Evolutionary conservation across 2,888 invertebrate genomes (phyloP), one percentile per base, ranked within the genome.

Genomic region (Aethes cnicana): DNA sequence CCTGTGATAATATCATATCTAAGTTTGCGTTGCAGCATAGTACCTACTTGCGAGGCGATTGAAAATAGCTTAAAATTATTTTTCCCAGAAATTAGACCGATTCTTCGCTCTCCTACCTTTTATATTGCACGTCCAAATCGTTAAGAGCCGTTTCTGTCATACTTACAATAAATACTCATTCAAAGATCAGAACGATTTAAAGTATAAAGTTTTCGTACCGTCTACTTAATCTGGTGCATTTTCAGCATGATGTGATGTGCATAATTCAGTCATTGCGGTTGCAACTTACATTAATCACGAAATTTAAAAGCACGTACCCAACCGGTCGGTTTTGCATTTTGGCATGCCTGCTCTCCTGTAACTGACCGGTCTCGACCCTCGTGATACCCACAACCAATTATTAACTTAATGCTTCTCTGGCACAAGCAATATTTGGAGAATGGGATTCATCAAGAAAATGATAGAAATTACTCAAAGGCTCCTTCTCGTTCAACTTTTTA

Each of bases 301-400:
- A 14, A 46, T 52, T 74, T 66, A 65, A 61, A 68, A 72, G 69
- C 69, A 69, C 65, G 66, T 67, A 70, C 66, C 59, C 61, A 70
- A 75, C 77, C 75, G 72, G 77, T 81, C 77, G 75, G n/a, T 80
- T 81, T 78, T 77, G 74, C 71, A 72, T 77, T 79, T 77, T 63
- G 72, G 74, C 77, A 77, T 75, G 77, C 75, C 74, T 76, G 64
- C 68, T 66, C 68, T 72, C 70, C 64, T 65, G 68, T 72, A 75
- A 70, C 61, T 65, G 65, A 67, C 48, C 60, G 57, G 49, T 55
- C 56, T 59, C 57, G 67, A 66, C 66, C 72, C 73, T 69, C 69
- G 60, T 66, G 66, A 71, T 72, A 67, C 67, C 62, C 69, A 61
- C 69, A 76, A 72, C 76, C 76, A 68, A 78, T 81, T 80, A 81